These are phyloP conservation scores for Clarias platycephalus DNA, from an alignment of 2,797 vertebrate species.

Conservation along the genomic window DNA sequence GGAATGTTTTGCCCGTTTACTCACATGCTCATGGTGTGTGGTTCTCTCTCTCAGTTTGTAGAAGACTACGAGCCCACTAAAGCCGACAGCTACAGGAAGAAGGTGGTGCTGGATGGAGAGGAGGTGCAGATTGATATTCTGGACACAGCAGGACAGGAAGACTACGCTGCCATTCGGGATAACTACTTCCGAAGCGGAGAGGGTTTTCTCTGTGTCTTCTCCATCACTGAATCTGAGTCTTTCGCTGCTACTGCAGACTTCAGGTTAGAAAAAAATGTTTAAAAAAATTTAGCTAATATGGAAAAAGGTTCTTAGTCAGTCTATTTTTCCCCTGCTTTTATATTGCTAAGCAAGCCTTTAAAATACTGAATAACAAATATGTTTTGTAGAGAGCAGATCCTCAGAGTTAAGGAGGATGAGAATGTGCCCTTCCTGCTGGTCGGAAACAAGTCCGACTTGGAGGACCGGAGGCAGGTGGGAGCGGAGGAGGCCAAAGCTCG, in stretches of 20 bases:
- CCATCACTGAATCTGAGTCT: constrained; percentile 85
- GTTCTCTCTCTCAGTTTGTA: constrained; percentile 72
- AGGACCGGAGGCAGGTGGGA: constrained; percentile 86
- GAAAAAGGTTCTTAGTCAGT: background rate
- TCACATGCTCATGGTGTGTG: background rate
- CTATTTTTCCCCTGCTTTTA: background rate
- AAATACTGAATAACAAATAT: background rate
- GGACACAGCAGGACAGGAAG: constrained; percentile 86
- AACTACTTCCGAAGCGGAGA: constrained; percentile 88
- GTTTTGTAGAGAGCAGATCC: constrained; percentile 80
- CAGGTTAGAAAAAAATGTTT: constrained; percentile 74
- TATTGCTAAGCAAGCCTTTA: background rate
- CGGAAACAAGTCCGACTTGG: constrained; percentile 87
- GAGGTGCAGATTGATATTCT: constrained; percentile 87
- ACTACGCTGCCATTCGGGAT: constrained; percentile 86
- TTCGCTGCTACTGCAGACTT: constrained; percentile 86
- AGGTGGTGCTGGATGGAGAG: constrained; percentile 85
- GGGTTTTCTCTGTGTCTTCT: constrained; percentile 86
- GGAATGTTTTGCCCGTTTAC: background rate
- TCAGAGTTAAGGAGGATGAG: constrained; percentile 87
- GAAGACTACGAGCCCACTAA: constrained; percentile 90
- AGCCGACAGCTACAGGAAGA: constrained; percentile 87
- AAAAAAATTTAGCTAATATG: too few relatives aligned
- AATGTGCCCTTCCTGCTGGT: constrained; percentile 87
- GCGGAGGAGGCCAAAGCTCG: constrained; percentile 86